A percentile compares a stretch with the other conserved stretches of the same genome.
phyloP scores from a whole-genome alignment of 2,113 vertebrate species.

The Rostratula benghalensis region DNA sequence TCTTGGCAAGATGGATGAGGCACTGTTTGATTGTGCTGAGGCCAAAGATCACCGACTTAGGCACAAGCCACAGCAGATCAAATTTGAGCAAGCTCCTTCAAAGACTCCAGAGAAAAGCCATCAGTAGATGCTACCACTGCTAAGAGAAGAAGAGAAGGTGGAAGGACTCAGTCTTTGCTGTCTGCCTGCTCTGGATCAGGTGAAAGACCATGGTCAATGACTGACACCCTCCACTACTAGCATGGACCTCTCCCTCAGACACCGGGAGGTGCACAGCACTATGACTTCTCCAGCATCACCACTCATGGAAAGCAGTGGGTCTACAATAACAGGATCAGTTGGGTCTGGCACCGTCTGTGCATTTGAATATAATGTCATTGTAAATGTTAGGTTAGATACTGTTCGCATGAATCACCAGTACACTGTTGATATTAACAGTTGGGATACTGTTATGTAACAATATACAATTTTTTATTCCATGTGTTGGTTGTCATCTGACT shows the following conservation, averaged over 20 bases:
- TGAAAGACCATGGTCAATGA: not conserved
- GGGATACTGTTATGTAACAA: not conserved
- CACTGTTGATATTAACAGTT: not conserved
- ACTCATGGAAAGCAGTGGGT: not conserved
- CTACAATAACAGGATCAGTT: not conserved
- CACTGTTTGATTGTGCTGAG: not conserved
- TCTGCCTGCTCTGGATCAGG: not conserved
- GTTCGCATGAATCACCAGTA: not conserved
- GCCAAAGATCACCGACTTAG: not conserved
- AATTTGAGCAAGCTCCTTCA: not conserved
- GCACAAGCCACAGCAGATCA: not conserved
- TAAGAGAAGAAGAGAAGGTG: not conserved
- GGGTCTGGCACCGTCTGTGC: not conserved
- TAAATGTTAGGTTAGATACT: not conserved
- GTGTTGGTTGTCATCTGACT: not conserved
- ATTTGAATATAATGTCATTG: not conserved
- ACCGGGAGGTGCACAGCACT: not conserved
- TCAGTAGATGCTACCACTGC: not conserved
- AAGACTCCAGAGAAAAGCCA: not conserved
- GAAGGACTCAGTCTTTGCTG: not conserved
- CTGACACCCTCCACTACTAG: not conserved
- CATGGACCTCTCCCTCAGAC: not conserved
- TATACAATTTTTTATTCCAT: not conserved
- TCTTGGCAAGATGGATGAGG: not conserved
- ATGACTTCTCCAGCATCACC: not conserved